Percentiles rank a stretch among this genome's conserved stretches.
These are phyloP conservation scores for Cyrtorhinus lividipennis DNA, from an alignment of 1,140 invertebrate genomes.

Conservation along the genomic window DNA sequence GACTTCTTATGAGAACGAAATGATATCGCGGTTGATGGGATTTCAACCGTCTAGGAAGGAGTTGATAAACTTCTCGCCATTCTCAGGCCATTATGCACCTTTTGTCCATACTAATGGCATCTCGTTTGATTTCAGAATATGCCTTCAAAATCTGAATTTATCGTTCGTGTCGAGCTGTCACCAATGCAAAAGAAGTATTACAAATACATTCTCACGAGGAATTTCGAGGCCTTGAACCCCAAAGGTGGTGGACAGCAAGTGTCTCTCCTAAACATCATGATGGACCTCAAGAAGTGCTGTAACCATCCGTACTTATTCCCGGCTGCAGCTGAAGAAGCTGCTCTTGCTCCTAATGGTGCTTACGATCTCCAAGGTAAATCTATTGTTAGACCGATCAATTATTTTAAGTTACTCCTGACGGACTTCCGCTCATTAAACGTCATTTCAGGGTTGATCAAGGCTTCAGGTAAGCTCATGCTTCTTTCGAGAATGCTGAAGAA, in stretches of 20 bases:
- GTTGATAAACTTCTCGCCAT: too few species aligned
- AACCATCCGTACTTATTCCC: slow-evolving; percentile 99
- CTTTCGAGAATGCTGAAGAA: slow-evolving; percentile 89
- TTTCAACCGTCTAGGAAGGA: too few species aligned
- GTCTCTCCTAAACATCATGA: slow-evolving; percentile 97
- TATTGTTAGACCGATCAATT: too few species aligned
- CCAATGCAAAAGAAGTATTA: slow-evolving; percentile 99
- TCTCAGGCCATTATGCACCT: too few species aligned
- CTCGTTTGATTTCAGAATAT: slow-evolving; percentile 60
- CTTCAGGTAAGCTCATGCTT: slow-evolving; percentile 89
- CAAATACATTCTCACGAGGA: slow-evolving; percentile 96
- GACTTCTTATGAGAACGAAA: too few species aligned
- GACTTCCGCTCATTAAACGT: too few species aligned
- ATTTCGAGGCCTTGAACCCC: slow-evolving; percentile 94
- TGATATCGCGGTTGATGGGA: too few species aligned
- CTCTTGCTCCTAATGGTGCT: slow-evolving; percentile 74
- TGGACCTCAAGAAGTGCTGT: slow-evolving; percentile 99
- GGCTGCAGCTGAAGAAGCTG: slow-evolving; percentile 84
- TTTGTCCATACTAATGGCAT: too few species aligned
- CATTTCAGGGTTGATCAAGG: slow-evolving; percentile 56
- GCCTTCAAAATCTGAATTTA: slow-evolving; percentile 99
- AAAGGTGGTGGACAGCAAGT: slow-evolving; percentile 87
- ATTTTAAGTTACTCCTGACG: too few species aligned
- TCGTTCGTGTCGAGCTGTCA: slow-evolving; percentile 95
- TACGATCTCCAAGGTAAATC: slow-evolving; percentile 80